Evolutionary conservation across 2,888 invertebrate species (phyloP), one percentile per base, ranked within the genome.

Genomic region (Axea sp.): DNA sequence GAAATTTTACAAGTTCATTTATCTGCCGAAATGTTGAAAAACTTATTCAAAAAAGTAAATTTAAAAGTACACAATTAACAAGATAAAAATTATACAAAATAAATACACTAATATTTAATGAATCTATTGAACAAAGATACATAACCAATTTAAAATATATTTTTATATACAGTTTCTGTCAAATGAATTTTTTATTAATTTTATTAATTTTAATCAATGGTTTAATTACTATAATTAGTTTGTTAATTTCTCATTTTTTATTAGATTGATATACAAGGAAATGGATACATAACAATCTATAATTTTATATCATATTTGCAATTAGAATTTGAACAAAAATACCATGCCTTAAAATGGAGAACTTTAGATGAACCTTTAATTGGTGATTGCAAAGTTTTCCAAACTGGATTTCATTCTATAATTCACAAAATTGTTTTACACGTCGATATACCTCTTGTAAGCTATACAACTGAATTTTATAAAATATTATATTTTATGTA

Each of bases 351-450:
- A 4, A 19, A 12, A 12, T 47, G 60, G 60, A 26, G 12, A 28
- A 37, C 5, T n/a, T 26, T 60, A 7, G 60, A 60, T 17, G 57
- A 57, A 31, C 57, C 43, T 19, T 24, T 22, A 1, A 43, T 57
- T 15, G 2, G 12, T 3, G 22, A 31, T n/a, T 19, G 7, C 4
- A 6, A 31, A 31, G 33, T 31, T n/a, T 3, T 57, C 11, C 28
- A 43, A 57, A 14, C 24, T 7, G 15, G 30, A 22, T 28, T n/a
- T n/a, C n/a, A 15, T 37, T 26, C 35, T 8, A 1, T 9, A 2
- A 43, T 57, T 2, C 12, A 17, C 1, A 41, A 19, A 43, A 57
- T 57, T 6, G 41, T 15, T 31, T 43, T 57, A 7, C 43, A 43
- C 5, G 31, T 43, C 2, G 19, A 30, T 12, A 0, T 55, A 19